Evolutionary conservation across 2,888 invertebrate genomes (phyloP).

Genomic region (Pristionchus exspectatus): DNA sequence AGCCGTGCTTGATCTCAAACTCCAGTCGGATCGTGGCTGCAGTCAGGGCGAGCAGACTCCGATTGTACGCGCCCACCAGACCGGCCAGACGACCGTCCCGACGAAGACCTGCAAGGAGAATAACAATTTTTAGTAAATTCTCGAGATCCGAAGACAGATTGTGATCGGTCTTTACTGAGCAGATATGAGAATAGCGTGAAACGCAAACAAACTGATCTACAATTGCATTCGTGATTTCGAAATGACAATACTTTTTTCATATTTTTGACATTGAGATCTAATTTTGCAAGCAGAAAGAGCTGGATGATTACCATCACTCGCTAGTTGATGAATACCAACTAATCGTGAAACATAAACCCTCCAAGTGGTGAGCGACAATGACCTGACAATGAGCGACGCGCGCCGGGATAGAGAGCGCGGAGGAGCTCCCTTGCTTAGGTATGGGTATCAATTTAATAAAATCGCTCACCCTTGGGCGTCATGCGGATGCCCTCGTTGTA

Average conservation of each 20-base stretch:
- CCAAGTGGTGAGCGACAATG: no score
- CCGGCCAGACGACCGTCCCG: slow-evolving; percentile 63
- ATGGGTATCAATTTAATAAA: slow-evolving; percentile 59
- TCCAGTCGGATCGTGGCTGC: slow-evolving; percentile 76
- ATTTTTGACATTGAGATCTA: no score
- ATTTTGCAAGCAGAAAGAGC: no score
- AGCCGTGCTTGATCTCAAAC: slow-evolving; percentile 72
- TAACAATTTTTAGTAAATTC: background rate
- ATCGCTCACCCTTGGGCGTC: slow-evolving; percentile 61
- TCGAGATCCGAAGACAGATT: no score
- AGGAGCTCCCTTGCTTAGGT: no score
- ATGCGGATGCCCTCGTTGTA: slow-evolving; percentile 74
- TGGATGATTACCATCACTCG: no score
- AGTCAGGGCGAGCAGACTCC: slow-evolving; percentile 74
- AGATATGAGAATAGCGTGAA: background rate
- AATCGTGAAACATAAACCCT: no score
- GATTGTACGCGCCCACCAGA: slow-evolving; percentile 72
- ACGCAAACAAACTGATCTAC: background rate
- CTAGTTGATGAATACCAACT: no score
- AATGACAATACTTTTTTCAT: no score
- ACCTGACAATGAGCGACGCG: no score
- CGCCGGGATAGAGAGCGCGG: no score
- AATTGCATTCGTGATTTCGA: no score
- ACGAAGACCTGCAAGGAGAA: background rate
- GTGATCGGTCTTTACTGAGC: background rate